phyloP scores from a whole-genome alignment of 2,113 vertebrate species.

The Phylloscopus trochiloides region DNA sequence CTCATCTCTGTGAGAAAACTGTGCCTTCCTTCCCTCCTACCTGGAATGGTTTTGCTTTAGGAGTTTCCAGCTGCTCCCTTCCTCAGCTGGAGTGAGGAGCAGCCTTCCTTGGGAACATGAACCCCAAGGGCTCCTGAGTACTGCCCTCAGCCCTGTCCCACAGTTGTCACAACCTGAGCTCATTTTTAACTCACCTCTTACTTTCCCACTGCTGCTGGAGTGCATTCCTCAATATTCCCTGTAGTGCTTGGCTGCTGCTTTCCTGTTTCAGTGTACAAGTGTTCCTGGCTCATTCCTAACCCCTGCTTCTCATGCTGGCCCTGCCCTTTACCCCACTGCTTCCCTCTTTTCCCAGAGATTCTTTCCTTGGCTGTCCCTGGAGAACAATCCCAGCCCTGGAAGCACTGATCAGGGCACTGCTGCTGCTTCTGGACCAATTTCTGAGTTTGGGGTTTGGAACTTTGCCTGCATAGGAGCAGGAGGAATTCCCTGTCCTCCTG shows the following conservation, averaged over 20 bases:
- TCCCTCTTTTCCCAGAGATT: not conserved
- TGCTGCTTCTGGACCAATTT: not conserved
- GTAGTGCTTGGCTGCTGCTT: not conserved
- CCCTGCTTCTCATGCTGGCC: not conserved
- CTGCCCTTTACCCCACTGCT: not conserved
- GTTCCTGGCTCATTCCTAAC: rapidly evolving
- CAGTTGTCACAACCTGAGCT: not conserved
- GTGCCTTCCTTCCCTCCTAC: not conserved
- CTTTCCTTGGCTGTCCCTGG: not conserved
- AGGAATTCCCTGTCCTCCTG: not conserved
- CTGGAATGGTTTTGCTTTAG: not conserved
- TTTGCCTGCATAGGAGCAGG: not conserved
- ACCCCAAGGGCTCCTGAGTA: not conserved
- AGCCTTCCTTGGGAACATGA: rapidly evolving
- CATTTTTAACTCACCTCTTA: not conserved
- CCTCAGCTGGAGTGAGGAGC: not conserved
- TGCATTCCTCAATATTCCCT: not conserved
- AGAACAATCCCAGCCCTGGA: not conserved
- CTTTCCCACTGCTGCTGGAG: not conserved
- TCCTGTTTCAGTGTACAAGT: not conserved
- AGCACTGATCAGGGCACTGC: not conserved
- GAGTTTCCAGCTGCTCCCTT: not conserved
- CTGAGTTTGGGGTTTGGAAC: not conserved
- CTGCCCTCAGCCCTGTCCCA: not conserved
- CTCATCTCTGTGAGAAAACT: rapidly evolving